Conservation (phyloP, 2,888 invertebrate genomes). For the Nasonovia ribisnigri region DNA sequence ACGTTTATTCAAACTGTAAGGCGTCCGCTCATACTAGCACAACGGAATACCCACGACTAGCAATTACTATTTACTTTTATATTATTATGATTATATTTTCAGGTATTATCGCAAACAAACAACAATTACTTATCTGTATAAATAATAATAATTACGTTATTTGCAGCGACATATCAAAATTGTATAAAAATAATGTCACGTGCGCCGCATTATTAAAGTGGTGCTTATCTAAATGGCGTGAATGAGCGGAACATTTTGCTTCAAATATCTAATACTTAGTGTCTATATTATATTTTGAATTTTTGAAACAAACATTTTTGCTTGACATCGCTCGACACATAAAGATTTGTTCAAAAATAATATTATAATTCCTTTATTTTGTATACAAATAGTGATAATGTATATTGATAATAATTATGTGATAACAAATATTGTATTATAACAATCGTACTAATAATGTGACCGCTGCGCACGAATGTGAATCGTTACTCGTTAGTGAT, state of each 20-base stretch:
- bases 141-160: background rate
- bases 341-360: background rate
- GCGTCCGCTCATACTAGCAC: background rate
- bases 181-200: background rate
- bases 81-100: background rate
- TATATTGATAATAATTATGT: no score
- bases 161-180: background rate
- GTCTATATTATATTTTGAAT: slow-evolving; percentile 20
- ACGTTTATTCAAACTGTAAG: background rate
- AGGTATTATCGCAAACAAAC: background rate
- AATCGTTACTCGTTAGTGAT: no score
- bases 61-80: background rate
- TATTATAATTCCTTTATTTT: no score
- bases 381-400: no score
- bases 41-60: background rate
- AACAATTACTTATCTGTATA: background rate
- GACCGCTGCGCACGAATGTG: no score
- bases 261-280: background rate
- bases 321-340: slow-evolving; percentile 18
- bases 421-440: no score
- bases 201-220: background rate
- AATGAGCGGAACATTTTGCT: background rate
- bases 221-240: slow-evolving; percentile 8
- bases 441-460: no score
- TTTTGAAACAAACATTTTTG: slow-evolving; percentile 7